Conservation (phyloP, 1,140 invertebrate species). For the Drosophila nigrodunni region DNA sequence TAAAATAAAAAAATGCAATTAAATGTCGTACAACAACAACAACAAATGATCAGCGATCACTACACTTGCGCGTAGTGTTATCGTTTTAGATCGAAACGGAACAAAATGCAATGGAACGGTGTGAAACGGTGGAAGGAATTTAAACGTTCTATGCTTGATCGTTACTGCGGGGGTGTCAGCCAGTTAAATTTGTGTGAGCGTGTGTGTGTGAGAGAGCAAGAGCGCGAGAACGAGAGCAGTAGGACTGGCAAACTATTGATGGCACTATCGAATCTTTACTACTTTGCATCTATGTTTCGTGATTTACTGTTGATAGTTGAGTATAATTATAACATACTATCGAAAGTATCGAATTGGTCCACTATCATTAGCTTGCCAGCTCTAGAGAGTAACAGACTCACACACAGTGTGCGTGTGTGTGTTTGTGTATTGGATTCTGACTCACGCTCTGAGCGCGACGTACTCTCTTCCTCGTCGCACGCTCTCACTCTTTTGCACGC, state of each 20-base stretch:
- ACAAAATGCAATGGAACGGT: conserved; percentile 15
- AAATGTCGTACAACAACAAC: neutral
- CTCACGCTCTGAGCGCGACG: conserved; percentile 15
- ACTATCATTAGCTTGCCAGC: no score
- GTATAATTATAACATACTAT: no score
- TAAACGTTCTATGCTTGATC: conserved; percentile 16
- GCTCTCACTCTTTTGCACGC: neutral
- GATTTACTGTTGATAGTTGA: no score
- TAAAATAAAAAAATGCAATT: conserved; percentile 16
- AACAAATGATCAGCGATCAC: neutral
- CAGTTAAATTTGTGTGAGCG: neutral
- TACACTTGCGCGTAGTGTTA: conserved; percentile 8
- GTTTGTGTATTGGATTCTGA: conserved; percentile 39
- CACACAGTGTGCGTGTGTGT: neutral
- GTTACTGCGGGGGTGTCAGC: conserved; percentile 32
- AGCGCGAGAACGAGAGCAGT: conserved; percentile 1
- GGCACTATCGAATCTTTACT: no score
- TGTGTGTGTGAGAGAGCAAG: conserved; percentile 7
- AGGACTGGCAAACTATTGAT: neutral
- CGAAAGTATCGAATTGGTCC: no score
- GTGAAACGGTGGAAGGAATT: conserved; percentile 9
- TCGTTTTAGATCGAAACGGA: conserved; percentile 14
- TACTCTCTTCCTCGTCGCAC: conserved; percentile 5
- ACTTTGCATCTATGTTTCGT: no score
- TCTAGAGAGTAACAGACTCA: neutral